Base-by-base conservation (phyloP, 2,888 invertebrate genomes). In the Uropetala carovei region DNA sequence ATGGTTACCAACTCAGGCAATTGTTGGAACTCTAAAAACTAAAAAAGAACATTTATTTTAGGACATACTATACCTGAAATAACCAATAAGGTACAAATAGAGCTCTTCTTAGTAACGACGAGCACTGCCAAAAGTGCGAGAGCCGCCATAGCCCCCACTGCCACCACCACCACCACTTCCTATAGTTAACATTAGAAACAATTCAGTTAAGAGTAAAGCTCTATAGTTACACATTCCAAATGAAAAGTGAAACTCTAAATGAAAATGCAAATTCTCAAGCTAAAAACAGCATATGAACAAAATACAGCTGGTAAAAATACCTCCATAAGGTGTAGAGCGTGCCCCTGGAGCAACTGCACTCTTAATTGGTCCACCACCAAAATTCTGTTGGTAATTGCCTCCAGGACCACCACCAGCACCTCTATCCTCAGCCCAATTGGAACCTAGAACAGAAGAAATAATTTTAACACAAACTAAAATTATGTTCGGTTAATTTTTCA, bases 51-150 rank as follows among this genome's bases (percentile, higher is more conserved):
- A 75, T 27, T 22, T 10, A 27, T 27, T 27, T 11, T 27, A 13
- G 75, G 75, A n/a, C 18, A 30, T 43, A 89, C 89, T 64, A 43
- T 89, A 89, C 89, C 89, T 89, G 89, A 43, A 64, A 18, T 60
- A 27, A 22, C 22, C 43, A 64, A 14, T 9, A 43, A 7, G 89
- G 86, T n/a, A 86, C 18, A 60, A 27, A 86, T 27, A 30, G 43
- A 75, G 27, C 13, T 89, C 30, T 43, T 64, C 18, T 43, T 60
- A 89, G 43, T 89, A 89, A 43, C 89, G 89, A 27, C 89, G 89
- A 68, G 64, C 89, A 89, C 89, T 89, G 43, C 89, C 89, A 89
- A 89, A 89, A 89, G 89, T 68, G 64, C 89, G 89, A 11, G 89
- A 89, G 30, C 89, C 89, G 30, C 89, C 89, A 68, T 89, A 89